phyloP scores from a whole-genome alignment of 2,113 vertebrate species.

The Nyctibius bracteatus region DNA sequence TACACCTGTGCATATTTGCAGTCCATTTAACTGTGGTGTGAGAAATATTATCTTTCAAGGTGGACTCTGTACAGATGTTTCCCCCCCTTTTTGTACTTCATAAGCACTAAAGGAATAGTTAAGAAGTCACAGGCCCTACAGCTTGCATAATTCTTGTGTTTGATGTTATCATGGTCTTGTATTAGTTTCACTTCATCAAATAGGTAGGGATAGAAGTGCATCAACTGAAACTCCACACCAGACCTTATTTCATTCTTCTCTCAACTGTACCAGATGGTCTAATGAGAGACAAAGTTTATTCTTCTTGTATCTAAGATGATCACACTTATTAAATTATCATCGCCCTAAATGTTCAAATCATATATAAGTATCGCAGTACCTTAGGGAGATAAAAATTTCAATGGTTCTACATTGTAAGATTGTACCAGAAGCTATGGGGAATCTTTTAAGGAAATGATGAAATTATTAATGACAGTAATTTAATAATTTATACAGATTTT shows the following conservation, averaged over 20 bases:
- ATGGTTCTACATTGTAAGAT: not conserved
- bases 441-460: not conserved
- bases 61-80: not conserved
- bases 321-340: not conserved
- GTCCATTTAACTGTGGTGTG: not conserved
- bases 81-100: not conserved
- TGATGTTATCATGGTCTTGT: not conserved
- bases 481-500: not conserved
- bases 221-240: not conserved
- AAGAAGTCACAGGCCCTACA: not conserved
- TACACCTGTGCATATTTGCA: slow-evolving; percentile 64
- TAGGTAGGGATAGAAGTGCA: not conserved
- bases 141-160: not conserved
- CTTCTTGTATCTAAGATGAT: not conserved
- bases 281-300: not conserved
- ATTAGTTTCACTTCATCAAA: not conserved
- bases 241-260: not conserved
- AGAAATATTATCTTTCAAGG: slow-evolving; percentile 56
- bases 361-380: not conserved
- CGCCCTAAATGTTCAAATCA: not conserved
- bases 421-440: not conserved
- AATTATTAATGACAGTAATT: not conserved
- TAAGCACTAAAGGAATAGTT: not conserved
- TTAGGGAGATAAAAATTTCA: not conserved
- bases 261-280: not conserved